phyloP scores from a whole-genome alignment of 2,113 vertebrate species.

The Morone chrysops region DNA sequence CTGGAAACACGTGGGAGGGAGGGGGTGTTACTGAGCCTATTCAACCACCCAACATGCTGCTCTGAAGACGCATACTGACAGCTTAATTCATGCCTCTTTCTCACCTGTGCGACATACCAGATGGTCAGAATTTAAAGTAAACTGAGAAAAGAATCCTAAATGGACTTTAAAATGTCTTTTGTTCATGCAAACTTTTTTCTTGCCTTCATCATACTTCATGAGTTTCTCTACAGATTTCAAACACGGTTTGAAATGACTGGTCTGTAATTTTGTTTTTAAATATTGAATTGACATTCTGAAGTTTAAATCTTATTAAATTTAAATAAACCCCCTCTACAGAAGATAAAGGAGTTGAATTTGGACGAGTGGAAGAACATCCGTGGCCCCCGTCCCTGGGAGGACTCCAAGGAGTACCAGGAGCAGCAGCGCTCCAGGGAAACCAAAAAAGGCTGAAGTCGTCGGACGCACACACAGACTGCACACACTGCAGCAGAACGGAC shows the following conservation, averaged over 20 bases:
- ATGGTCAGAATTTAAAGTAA: neutral
- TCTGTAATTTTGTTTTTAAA: neutral
- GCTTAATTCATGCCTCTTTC: neutral
- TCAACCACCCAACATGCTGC: neutral
- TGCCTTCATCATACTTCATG: neutral
- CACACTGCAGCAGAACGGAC: neutral
- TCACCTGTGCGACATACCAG: neutral
- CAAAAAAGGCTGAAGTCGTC: slow-evolving; percentile 36
- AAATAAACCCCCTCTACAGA: slow-evolving; percentile 80
- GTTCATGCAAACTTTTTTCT: neutral
- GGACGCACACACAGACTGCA: neutral
- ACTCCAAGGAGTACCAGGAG: slow-evolving; percentile 89
- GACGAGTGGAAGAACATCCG: slow-evolving; percentile 96
- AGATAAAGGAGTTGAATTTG: slow-evolving; percentile 85
- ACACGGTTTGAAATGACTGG: neutral
- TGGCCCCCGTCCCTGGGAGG: slow-evolving; percentile 94
- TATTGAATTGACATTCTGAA: neutral
- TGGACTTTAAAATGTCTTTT: neutral
- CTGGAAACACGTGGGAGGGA: neutral
- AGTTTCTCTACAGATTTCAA: neutral
- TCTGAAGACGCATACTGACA: neutral
- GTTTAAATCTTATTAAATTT: neutral
- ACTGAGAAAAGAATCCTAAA: neutral
- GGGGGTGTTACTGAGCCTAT: neutral
- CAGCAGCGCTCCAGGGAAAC: slow-evolving; percentile 72